phyloP scores from a whole-genome alignment of 2,888 invertebrate species.

The Hirudinaria manillensis region DNA sequence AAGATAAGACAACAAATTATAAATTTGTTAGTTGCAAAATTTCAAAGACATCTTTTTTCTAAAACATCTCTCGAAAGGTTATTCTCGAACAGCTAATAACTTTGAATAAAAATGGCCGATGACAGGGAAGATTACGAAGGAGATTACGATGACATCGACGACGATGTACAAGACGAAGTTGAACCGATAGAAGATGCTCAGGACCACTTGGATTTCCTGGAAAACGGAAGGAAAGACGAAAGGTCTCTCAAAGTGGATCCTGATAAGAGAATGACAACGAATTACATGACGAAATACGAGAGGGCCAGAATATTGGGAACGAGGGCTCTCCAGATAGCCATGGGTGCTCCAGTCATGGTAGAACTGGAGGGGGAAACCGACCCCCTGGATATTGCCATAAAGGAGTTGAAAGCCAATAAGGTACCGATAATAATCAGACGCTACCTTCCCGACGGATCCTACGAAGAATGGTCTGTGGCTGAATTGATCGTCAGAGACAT shows the following conservation, averaged over 20 bases:
- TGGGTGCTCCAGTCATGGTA: constrained; percentile 95
- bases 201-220: constrained; percentile 68
- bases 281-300: constrained; percentile 98
- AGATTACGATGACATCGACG: constrained; percentile 49
- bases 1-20: no score
- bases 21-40: no score
- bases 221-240: constrained; percentile 58
- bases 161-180: constrained; percentile 49
- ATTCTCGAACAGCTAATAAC: no score
- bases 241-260: constrained; percentile 55
- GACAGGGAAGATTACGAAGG: constrained; percentile 42
- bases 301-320: constrained; percentile 86
- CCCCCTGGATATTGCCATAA: constrained; percentile 96
- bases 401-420: constrained; percentile 82
- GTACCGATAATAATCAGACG: constrained; percentile 93
- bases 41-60: no score
- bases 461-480: constrained; percentile 98
- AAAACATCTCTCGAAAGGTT: no score
- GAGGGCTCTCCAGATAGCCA: constrained; percentile 90
- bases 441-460: constrained; percentile 94
- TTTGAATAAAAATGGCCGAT: background rate
- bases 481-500: constrained; percentile 76
- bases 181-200: constrained; percentile 75
- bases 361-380: constrained; percentile 98
- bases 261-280: constrained; percentile 82